Conservation (phyloP, 2,888 invertebrate species). For the Gryllus longicercus region DNA sequence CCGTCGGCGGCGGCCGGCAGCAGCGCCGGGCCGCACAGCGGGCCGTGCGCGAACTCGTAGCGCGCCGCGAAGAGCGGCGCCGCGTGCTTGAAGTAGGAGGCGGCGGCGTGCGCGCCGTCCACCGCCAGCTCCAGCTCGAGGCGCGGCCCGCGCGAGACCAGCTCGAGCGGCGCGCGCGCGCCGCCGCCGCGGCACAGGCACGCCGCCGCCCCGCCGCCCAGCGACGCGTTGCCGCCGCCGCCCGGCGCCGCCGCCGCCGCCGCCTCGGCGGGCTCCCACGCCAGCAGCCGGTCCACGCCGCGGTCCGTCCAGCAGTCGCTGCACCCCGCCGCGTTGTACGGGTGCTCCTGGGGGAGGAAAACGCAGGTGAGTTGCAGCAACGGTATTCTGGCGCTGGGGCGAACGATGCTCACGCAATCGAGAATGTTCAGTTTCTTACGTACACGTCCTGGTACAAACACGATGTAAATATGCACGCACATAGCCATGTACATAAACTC, state of each 20-base stretch:
- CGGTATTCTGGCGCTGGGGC: too few relatives aligned
- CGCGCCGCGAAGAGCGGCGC: constrained; percentile 79
- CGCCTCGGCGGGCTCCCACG: constrained; percentile 63
- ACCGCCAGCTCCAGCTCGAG: constrained; percentile 77
- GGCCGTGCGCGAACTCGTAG: constrained; percentile 87
- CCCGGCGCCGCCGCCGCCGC: constrained; percentile 45
- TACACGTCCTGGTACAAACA: too few relatives aligned
- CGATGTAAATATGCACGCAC: too few relatives aligned
- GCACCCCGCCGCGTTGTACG: constrained; percentile 74
- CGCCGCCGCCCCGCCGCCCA: constrained; percentile 32
- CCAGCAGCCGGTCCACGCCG: constrained; percentile 70
- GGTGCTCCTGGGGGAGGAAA: constrained; percentile 57
- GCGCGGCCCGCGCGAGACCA: constrained; percentile 76
- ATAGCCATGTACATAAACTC: too few relatives aligned
- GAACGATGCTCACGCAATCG: too few relatives aligned
- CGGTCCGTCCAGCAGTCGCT: constrained; percentile 83
- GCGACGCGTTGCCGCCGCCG: constrained; percentile 47
- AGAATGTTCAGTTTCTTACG: too few relatives aligned
- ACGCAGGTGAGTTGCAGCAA: too few relatives aligned
- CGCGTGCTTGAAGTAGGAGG: constrained; percentile 83
- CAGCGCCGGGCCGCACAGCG: constrained; percentile 79
- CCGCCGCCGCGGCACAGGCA: constrained; percentile 70
- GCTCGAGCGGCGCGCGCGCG: constrained; percentile 55
- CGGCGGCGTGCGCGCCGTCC: constrained; percentile 79
- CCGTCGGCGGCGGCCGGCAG: constrained; percentile 77